These are phyloP conservation scores for Rhadina sibilatrix DNA, from an alignment of 2,113 vertebrate species.

Conservation along the genomic window DNA sequence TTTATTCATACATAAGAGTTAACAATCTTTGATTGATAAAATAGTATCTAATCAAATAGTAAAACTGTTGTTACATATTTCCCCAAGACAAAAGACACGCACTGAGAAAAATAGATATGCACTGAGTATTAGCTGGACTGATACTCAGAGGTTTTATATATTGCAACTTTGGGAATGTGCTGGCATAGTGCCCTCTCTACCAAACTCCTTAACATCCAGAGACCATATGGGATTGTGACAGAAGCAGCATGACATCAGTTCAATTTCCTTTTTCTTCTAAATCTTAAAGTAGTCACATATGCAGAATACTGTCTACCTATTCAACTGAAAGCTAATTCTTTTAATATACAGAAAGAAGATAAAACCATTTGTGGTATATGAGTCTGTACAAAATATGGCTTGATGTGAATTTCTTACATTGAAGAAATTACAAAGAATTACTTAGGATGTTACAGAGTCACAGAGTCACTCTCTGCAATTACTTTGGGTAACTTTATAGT, in stretches of 20 bases:
- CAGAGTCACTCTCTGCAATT: neutral
- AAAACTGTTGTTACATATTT: neutral
- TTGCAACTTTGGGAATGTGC: neutral
- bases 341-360: neutral
- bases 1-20: neutral
- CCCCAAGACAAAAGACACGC: neutral
- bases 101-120: neutral
- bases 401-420: neutral
- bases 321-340: neutral
- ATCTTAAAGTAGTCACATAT: neutral
- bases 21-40: neutral
- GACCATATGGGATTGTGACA: neutral
- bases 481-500: neutral
- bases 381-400: neutral
- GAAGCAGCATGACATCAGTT: neutral
- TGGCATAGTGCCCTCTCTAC: neutral
- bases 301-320: neutral
- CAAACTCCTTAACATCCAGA: neutral
- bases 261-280: neutral
- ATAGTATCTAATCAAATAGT: neutral
- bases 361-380: neutral
- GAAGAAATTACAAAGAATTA: neutral
- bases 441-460: neutral
- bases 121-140: neutral
- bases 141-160: neutral